Evolutionary conservation across 2,797 vertebrate species (phyloP).

Genomic region (Pygocentrus nattereri): DNA sequence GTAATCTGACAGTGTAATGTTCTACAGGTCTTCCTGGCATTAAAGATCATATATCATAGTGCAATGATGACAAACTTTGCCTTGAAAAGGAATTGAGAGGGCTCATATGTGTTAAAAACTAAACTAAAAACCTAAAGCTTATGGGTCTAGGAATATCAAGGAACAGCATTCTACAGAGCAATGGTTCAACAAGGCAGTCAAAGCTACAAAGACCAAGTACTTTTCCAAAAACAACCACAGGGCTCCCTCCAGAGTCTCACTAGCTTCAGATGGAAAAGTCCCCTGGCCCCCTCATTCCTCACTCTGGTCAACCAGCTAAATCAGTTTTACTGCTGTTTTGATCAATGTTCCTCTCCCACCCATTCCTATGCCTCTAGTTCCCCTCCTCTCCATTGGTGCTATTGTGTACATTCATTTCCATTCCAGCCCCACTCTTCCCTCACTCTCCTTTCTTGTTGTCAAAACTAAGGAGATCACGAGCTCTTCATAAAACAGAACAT

Average conservation of each 20-base stretch:
- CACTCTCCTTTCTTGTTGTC: neutral
- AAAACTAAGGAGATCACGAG: conserved; percentile 2
- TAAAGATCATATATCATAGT: neutral
- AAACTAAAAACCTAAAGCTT: no score
- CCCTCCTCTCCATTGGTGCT: neutral
- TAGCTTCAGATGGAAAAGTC: conserved; percentile 6
- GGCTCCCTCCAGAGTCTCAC: neutral
- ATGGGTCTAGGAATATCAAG: neutral
- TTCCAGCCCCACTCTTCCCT: neutral
- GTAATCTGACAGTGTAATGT: neutral
- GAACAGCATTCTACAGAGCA: neutral
- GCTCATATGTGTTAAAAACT: neutral
- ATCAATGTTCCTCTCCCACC: neutral
- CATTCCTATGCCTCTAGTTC: neutral
- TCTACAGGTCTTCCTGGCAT: neutral
- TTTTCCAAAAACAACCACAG: neutral
- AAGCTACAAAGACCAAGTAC: neutral
- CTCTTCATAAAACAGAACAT: conserved; percentile 16
- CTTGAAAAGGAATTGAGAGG: neutral
- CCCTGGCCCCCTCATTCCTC: neutral
- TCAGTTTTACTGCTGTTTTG: conserved; percentile 10
- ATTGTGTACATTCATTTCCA: neutral
- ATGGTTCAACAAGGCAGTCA: neutral
- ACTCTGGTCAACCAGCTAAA: neutral
- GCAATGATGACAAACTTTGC: neutral